Percentiles rank a stretch among this genome's conserved stretches.
Evolutionary conservation across 2,888 invertebrate species (phyloP).

Genomic region (Mythimna lalbum): DNA sequence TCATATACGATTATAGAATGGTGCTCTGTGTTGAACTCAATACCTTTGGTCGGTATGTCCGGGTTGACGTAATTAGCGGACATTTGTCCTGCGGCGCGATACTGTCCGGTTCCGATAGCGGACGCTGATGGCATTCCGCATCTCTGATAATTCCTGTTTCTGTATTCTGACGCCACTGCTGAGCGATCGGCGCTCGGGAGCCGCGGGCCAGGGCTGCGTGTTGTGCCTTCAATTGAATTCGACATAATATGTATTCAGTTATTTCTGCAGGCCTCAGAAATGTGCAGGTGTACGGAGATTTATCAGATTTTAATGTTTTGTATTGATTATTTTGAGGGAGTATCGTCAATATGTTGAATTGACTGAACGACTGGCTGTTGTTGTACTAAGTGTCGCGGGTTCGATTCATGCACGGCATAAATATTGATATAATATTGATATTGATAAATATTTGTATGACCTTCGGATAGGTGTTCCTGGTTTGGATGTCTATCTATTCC

Average conservation of each 20-base stretch:
- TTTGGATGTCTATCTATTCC: too few species aligned
- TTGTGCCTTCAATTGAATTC: slow-evolving; percentile 51
- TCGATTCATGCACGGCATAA: too few species aligned
- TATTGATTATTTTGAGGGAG: slow-evolving; percentile 7
- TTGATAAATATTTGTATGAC: too few species aligned
- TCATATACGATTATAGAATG: not conserved
- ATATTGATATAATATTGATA: too few species aligned
- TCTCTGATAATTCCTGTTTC: slow-evolving; percentile 74
- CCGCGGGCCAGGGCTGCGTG: slow-evolving; percentile 39
- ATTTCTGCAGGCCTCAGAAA: slow-evolving; percentile 23
- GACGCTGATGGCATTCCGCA: slow-evolving; percentile 65
- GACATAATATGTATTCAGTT: slow-evolving; percentile 28
- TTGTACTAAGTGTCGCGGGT: too few species aligned
- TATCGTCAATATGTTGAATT: not conserved
- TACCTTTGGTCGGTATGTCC: slow-evolving; percentile 10
- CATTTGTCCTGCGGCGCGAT: slow-evolving; percentile 68
- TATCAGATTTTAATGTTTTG: slow-evolving; percentile 19
- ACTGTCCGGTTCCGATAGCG: slow-evolving; percentile 53
- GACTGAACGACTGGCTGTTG: too few species aligned
- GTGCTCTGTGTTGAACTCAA: not conserved
- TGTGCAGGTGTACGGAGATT: slow-evolving; percentile 16
- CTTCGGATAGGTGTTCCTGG: too few species aligned
- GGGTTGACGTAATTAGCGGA: slow-evolving; percentile 66
- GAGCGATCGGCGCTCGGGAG: slow-evolving; percentile 47
- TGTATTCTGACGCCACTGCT: slow-evolving; percentile 44